phyloP scores from a whole-genome alignment of 2,888 invertebrate genomes.

The Serripes groenlandicus region DNA sequence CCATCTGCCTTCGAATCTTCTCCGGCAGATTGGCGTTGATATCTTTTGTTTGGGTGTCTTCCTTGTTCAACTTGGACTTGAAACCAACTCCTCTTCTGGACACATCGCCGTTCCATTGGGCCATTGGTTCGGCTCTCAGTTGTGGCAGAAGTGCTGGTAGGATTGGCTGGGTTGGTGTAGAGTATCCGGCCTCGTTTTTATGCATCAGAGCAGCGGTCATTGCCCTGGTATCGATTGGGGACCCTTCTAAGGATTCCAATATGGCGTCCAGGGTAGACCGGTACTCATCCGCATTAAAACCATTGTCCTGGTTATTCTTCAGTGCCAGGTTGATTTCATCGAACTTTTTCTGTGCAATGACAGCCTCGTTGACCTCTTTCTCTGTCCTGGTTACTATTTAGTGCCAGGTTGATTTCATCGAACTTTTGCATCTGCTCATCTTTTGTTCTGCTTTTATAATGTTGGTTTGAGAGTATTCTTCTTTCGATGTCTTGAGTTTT shows the following conservation, averaged over 20 bases:
- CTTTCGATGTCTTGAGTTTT: too few relatives aligned
- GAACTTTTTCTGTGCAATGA: not conserved
- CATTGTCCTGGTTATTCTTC: not conserved
- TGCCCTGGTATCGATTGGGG: not conserved
- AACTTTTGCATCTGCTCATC: too few relatives aligned
- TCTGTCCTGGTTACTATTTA: too few relatives aligned
- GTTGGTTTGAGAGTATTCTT: too few relatives aligned
- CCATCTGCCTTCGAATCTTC: slow-evolving; percentile 14
- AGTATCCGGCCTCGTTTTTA: not conserved
- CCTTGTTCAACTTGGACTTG: not conserved
- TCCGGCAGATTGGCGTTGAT: not conserved
- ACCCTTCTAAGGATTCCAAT: not conserved
- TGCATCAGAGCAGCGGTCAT: not conserved
- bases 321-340: not conserved
- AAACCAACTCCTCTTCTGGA: slow-evolving; percentile 7
- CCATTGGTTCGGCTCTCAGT: not conserved
- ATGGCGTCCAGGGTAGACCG: not conserved
- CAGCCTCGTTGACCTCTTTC: slow-evolving; percentile 2
- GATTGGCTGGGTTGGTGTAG: not conserved
- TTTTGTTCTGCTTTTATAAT: too few relatives aligned
- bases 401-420: too few relatives aligned
- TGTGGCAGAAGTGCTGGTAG: not conserved
- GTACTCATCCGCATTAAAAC: not conserved
- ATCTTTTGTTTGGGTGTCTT: not conserved
- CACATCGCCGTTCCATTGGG: slow-evolving; percentile 4